phyloP scores from a whole-genome alignment of 2,888 invertebrate genomes.

The Falcaria lacertinaria region DNA sequence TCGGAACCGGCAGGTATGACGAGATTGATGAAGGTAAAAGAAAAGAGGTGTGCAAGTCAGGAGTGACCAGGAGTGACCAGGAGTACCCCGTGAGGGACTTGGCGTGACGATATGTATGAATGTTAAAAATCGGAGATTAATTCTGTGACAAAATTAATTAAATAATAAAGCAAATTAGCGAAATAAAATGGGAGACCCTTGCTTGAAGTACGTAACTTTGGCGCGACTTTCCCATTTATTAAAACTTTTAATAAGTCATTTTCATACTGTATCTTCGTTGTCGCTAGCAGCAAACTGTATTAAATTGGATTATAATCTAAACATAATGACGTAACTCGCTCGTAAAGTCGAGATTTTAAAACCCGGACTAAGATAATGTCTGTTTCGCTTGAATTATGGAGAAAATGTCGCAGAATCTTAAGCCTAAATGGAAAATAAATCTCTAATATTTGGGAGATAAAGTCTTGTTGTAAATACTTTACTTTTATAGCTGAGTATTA shows the following conservation, averaged over 20 bases:
- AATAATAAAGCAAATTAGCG: background rate
- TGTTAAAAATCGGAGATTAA: too few species aligned
- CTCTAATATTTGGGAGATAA: background rate
- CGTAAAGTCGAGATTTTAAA: conserved; percentile 8
- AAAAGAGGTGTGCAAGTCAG: too few species aligned
- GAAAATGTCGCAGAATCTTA: background rate
- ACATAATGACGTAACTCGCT: background rate
- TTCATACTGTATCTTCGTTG: background rate
- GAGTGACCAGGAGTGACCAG: too few species aligned
- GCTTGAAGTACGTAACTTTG: background rate
- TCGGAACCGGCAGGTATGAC: too few species aligned
- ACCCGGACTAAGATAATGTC: conserved; percentile 1
- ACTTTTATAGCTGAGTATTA: too few species aligned
- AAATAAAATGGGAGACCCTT: background rate
- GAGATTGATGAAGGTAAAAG: too few species aligned
- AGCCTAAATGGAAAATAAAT: background rate
- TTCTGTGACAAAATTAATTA: background rate
- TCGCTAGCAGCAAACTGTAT: background rate
- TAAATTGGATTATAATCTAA: conserved; percentile 5
- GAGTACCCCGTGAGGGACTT: too few species aligned
- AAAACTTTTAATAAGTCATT: background rate
- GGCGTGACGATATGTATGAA: too few species aligned
- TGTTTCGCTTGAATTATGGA: background rate
- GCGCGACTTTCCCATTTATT: background rate
- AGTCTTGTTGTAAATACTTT: background rate